phyloP scores from a whole-genome alignment of 2,888 invertebrate species.

The Rhingia campestris region DNA sequence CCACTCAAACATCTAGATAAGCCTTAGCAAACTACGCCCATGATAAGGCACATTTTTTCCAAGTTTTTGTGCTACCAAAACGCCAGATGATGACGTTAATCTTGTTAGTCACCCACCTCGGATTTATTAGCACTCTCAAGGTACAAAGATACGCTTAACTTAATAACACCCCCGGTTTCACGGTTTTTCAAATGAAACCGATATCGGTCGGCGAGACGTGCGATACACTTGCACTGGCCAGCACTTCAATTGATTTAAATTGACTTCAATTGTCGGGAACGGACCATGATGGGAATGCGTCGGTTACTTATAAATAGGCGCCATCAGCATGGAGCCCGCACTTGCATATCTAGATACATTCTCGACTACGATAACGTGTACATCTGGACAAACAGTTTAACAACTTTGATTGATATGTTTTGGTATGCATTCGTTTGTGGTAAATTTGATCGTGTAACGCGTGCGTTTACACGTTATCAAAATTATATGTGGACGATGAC shows the following conservation, averaged over 20 bases:
- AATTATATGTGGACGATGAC: neutral
- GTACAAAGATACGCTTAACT: constrained; percentile 25
- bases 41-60: constrained; percentile 2
- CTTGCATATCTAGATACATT: neutral
- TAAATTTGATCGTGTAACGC: constrained; percentile 17
- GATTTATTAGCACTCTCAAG: constrained; percentile 22
- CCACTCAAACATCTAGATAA: neutral
- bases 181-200: constrained; percentile 25
- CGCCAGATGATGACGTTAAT: too few species aligned
- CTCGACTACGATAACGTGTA: neutral
- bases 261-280: constrained; percentile 48
- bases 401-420: constrained; percentile 46
- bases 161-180: constrained; percentile 21
- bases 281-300: constrained; percentile 39
- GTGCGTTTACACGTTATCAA: neutral
- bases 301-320: constrained; percentile 30
- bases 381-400: constrained; percentile 43
- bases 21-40: neutral
- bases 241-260: constrained; percentile 47
- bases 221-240: constrained; percentile 11
- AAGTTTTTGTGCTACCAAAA: neutral
- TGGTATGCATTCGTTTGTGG: neutral
- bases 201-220: neutral
- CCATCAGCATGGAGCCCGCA: constrained; percentile 35
- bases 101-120: neutral